A percentile compares a stretch with the other conserved stretches of the same genome.
These are phyloP conservation scores for Caenorhabditis zanzibari DNA, from an alignment of 2,888 invertebrate species.

Conservation along the genomic window DNA sequence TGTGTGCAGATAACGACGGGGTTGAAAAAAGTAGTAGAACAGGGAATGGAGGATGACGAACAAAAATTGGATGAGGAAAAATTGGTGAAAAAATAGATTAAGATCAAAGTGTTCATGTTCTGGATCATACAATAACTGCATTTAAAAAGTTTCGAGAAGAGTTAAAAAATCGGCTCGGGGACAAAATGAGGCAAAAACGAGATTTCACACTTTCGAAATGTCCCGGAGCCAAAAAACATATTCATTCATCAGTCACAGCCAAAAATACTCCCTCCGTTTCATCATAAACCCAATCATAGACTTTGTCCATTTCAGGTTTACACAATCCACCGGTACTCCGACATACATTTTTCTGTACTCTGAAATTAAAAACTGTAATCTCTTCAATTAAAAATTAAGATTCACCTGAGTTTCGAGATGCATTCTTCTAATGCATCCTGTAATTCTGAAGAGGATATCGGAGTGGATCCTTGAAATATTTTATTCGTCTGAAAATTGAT, in stretches of 20 bases:
- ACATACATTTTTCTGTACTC: neutral
- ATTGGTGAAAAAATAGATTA: constrained; percentile 21
- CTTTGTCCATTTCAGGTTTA: neutral
- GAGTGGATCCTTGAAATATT: constrained; percentile 26
- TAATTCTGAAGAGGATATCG: constrained; percentile 9
- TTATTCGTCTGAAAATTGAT: neutral
- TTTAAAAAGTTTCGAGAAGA: no score
- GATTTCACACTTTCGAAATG: no score
- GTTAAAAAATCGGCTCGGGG: no score
- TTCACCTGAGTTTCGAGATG: no score
- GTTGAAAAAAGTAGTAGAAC: neutral
- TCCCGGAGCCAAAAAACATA: no score
- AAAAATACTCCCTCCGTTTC: neutral
- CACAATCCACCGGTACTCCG: neutral
- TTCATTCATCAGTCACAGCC: neutral
- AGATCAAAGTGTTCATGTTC: constrained; percentile 15
- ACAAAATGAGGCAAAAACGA: no score
- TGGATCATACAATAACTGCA: constrained; percentile 24
- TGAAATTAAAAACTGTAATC: neutral
- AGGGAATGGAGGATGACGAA: constrained; percentile 8
- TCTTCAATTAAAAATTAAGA: neutral
- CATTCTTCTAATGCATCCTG: constrained; percentile 14
- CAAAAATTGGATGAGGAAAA: constrained; percentile 9
- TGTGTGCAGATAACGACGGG: constrained; percentile 3
- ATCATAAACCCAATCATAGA: constrained; percentile 1